Evolutionary conservation across 2,797 vertebrate species (phyloP).

Genomic region (Danio kyathit): DNA sequence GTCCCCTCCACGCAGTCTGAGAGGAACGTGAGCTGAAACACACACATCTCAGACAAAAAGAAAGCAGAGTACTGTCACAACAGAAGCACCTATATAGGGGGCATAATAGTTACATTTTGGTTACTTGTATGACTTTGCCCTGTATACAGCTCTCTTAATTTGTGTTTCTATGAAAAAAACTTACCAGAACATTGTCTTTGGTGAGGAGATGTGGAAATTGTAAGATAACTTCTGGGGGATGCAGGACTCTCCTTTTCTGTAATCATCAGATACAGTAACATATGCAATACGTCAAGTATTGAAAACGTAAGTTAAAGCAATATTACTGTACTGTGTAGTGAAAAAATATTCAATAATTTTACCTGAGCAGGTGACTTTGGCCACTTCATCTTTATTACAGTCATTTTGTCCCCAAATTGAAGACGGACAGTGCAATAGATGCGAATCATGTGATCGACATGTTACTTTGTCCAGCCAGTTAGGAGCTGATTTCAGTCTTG

Average conservation of each 20-base stretch:
- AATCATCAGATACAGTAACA: neutral
- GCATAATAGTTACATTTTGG: too few relatives aligned
- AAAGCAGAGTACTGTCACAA: too few relatives aligned
- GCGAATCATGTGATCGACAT: slow-evolving; percentile 45
- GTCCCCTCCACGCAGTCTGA: slow-evolving; percentile 19
- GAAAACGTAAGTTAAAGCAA: too few relatives aligned
- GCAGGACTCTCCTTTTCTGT: neutral
- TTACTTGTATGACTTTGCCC: too few relatives aligned
- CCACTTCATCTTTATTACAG: slow-evolving; percentile 34
- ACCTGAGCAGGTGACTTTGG: slow-evolving; percentile 40
- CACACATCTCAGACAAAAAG: neutral
- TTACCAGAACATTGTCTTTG: slow-evolving; percentile 7
- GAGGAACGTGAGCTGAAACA: slow-evolving; percentile 26
- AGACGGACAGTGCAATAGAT: slow-evolving; percentile 57
- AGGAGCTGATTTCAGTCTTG: neutral
- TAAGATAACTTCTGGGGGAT: neutral
- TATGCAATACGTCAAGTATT: too few relatives aligned
- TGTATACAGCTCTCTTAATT: too few relatives aligned
- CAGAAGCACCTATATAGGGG: too few relatives aligned
- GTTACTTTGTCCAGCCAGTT: slow-evolving; percentile 5
- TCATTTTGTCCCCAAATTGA: slow-evolving; percentile 39
- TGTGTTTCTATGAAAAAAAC: too few relatives aligned
- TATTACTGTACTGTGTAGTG: too few relatives aligned
- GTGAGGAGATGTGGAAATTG: slow-evolving; percentile 12
- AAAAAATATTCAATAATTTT: too few relatives aligned